These are phyloP conservation scores for Anoplopoma fimbria DNA, from an alignment of 2,113 vertebrate species.

Conservation along the genomic window DNA sequence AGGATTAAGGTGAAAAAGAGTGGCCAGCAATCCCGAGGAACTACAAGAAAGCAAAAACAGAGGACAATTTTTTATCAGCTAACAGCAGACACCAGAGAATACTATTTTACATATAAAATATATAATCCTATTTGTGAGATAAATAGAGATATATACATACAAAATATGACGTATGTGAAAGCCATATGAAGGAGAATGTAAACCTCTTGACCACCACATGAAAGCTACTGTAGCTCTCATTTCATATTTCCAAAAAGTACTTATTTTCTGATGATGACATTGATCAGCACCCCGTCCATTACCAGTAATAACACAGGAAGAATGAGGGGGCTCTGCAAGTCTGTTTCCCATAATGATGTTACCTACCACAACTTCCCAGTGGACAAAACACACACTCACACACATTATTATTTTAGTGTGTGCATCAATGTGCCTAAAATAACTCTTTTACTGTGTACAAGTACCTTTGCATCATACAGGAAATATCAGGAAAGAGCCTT, in stretches of 20 bases:
- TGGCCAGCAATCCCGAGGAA: background rate
- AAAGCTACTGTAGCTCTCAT: slow-evolving; percentile 11
- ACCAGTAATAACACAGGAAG: slow-evolving; percentile 58
- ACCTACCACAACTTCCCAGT: slow-evolving; percentile 7
- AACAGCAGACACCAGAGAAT: slow-evolving; percentile 10
- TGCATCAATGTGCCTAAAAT: background rate
- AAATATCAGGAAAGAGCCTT: slow-evolving; percentile 9
- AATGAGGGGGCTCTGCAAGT: slow-evolving; percentile 55
- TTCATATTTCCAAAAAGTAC: background rate
- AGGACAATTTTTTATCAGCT: background rate
- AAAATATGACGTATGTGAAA: background rate
- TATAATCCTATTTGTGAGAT: background rate
- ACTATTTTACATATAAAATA: background rate
- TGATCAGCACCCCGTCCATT: slow-evolving; percentile 37
- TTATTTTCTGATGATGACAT: slow-evolving; percentile 52
- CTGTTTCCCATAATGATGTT: slow-evolving; percentile 44
- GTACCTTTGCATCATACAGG: background rate
- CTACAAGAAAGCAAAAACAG: background rate
- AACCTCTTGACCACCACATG: background rate
- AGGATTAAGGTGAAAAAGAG: slow-evolving; percentile 48
- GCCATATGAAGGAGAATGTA: background rate
- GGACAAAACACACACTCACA: background rate
- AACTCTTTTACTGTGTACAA: no score
- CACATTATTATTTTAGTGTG: background rate
- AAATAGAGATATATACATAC: background rate